Evolutionary conservation across 1,140 invertebrate genomes (phyloP).

Genomic region (Conopomorpha cramerella): DNA sequence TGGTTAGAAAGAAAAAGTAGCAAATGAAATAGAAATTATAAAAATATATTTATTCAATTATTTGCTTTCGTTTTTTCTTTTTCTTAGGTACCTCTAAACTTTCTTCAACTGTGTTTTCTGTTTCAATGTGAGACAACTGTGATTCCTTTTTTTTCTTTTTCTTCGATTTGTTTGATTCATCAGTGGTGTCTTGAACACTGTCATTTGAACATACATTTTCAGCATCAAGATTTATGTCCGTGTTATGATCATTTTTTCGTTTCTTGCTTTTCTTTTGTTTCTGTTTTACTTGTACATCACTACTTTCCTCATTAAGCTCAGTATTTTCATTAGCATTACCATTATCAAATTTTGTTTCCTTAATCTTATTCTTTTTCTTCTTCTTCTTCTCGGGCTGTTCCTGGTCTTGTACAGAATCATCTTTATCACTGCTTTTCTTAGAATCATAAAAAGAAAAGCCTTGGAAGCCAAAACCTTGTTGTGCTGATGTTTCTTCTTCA

Average conservation of each 20-base stretch:
- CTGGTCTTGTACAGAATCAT: background rate
- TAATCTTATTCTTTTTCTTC: background rate
- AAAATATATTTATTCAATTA: conserved; percentile 8
- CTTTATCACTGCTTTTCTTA: background rate
- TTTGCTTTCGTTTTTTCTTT: conserved; percentile 39
- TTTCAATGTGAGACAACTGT: conserved; percentile 2
- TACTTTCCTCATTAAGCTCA: background rate
- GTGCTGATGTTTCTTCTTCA: conserved; percentile 3
- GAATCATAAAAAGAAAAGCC: conserved; percentile 11
- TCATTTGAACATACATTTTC: too few species aligned
- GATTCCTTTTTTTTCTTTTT: conserved; percentile 7
- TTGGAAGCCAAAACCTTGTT: conserved; percentile 3
- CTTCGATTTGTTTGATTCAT: conserved; percentile 3
- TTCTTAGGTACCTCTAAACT: conserved; percentile 24
- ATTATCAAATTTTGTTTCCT: conserved; percentile 1
- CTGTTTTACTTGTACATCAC: too few species aligned
- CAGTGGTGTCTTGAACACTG: too few species aligned
- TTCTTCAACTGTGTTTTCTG: conserved; percentile 10
- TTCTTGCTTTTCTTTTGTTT: conserved; percentile 6
- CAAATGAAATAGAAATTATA: conserved; percentile 7
- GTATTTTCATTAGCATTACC: background rate
- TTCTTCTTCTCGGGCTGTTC: background rate
- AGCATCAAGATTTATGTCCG: too few species aligned
- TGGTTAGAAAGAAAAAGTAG: too few species aligned
- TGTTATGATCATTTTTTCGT: conserved; percentile 3